Conservation (phyloP, 2,797 vertebrate genomes). For the Labroides dimidiatus region DNA sequence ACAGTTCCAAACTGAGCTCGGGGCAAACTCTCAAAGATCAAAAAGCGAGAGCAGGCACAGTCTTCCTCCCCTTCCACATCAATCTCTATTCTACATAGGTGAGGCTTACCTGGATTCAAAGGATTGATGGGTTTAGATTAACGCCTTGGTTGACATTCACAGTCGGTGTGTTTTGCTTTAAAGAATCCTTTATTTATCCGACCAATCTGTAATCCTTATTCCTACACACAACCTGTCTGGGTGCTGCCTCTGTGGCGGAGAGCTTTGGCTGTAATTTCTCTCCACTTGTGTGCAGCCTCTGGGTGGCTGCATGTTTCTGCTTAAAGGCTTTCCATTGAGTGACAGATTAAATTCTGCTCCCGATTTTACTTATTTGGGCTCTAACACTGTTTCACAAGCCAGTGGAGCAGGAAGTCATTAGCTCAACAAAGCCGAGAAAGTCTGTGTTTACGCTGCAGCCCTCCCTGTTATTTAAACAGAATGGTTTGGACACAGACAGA, state of each 20-base stretch:
- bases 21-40: slow-evolving; percentile 71
- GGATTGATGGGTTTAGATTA: slow-evolving; percentile 74
- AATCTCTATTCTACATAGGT: slow-evolving; percentile 65
- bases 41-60: slow-evolving; percentile 55
- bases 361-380: slow-evolving; percentile 76
- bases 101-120: slow-evolving; percentile 67
- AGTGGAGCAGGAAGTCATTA: slow-evolving; percentile 79
- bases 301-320: slow-evolving; percentile 78
- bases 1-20: slow-evolving; percentile 63
- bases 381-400: slow-evolving; percentile 78
- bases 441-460: slow-evolving; percentile 75
- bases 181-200: slow-evolving; percentile 75
- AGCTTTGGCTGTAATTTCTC: slow-evolving; percentile 76
- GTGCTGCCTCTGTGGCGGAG: slow-evolving; percentile 50
- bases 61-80: slow-evolving; percentile 66
- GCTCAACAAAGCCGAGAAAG: slow-evolving; percentile 75
- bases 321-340: slow-evolving; percentile 82
- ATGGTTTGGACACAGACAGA: slow-evolving; percentile 59
- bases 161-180: slow-evolving; percentile 60
- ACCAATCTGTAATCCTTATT: slow-evolving; percentile 73
- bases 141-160: slow-evolving; percentile 76
- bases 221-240: slow-evolving; percentile 70
- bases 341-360: slow-evolving; percentile 81
- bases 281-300: slow-evolving; percentile 67
- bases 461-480: slow-evolving; percentile 72